phyloP scores from a whole-genome alignment of 2,113 vertebrate genomes.

The Malurus elegans region DNA sequence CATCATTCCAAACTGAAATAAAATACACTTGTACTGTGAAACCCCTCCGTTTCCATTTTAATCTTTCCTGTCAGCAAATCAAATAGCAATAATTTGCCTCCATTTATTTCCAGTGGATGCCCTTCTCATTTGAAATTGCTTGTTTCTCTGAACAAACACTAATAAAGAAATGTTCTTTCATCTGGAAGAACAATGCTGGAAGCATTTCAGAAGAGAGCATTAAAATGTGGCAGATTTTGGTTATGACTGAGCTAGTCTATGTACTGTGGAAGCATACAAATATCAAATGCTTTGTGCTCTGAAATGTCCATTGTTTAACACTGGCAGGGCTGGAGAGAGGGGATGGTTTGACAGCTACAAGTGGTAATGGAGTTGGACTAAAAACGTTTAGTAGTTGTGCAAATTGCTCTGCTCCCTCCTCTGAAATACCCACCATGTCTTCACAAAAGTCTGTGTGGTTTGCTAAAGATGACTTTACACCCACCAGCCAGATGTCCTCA shows the following conservation, averaged over 20 bases:
- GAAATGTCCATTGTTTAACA: not conserved
- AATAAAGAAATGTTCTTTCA: not conserved
- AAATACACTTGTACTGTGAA: not conserved
- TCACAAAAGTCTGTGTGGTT: fast-evolving
- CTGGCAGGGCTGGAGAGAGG: not conserved
- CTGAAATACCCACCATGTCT: not conserved
- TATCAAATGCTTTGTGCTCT: not conserved
- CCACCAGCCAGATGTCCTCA: not conserved
- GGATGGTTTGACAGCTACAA: not conserved
- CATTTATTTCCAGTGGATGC: not conserved
- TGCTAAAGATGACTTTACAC: not conserved
- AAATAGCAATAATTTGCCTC: not conserved
- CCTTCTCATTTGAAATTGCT: not conserved
- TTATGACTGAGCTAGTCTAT: not conserved
- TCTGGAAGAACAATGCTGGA: not conserved
- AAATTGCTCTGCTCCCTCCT: not conserved
- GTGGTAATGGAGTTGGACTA: not conserved
- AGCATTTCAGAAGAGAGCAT: not conserved
- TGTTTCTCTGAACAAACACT: not conserved
- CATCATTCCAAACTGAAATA: not conserved
- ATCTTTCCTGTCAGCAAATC: not conserved
- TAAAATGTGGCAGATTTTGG: not conserved
- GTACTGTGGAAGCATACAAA: not conserved
- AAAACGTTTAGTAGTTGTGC: not conserved
- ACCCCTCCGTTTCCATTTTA: not conserved